Evolutionary conservation across 2,797 vertebrate genomes (phyloP).

Genomic region (Xenentodon cancila): DNA sequence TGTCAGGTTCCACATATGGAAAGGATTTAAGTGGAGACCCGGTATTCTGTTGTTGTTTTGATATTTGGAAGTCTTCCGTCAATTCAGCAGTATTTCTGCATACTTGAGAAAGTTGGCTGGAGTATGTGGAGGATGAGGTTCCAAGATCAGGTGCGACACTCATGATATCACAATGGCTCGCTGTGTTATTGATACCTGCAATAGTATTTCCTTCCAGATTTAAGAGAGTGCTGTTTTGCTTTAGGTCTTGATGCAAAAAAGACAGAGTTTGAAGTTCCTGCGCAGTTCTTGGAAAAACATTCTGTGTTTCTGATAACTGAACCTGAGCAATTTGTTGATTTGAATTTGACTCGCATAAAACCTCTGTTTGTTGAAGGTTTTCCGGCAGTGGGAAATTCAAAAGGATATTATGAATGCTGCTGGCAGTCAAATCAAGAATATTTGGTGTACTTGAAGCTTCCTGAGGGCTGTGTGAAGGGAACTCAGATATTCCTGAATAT

Average conservation of each 20-base stretch:
- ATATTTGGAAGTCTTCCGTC: conserved; percentile 18
- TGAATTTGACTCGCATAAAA: conserved; percentile 3
- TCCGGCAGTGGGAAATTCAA: conserved; percentile 31
- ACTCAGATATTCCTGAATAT: conserved; percentile 49
- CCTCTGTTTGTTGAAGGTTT: conserved; percentile 24
- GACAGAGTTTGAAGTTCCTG: neutral
- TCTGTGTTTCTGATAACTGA: conserved; percentile 5
- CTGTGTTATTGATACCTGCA: neutral
- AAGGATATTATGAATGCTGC: conserved; percentile 19
- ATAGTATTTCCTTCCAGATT: conserved; percentile 2
- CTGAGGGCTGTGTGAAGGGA: conserved; percentile 33
- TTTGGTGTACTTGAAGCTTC: conserved; percentile 13
- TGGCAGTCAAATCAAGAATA: conserved; percentile 8
- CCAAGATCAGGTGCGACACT: conserved; percentile 9
- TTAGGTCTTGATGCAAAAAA: conserved; percentile 24
- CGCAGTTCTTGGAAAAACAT: neutral
- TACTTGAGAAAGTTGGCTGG: conserved; percentile 5
- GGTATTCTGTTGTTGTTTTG: neutral
- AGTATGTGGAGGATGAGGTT: neutral
- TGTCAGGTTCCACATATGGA: neutral
- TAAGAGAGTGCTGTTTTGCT: neutral
- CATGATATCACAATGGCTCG: neutral
- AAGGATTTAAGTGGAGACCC: conserved; percentile 14
- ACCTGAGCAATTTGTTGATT: neutral
- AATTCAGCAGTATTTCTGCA: conserved; percentile 6